Conservation (phyloP, 1,140 invertebrate species). For the Rhyzopertha dominica region DNA sequence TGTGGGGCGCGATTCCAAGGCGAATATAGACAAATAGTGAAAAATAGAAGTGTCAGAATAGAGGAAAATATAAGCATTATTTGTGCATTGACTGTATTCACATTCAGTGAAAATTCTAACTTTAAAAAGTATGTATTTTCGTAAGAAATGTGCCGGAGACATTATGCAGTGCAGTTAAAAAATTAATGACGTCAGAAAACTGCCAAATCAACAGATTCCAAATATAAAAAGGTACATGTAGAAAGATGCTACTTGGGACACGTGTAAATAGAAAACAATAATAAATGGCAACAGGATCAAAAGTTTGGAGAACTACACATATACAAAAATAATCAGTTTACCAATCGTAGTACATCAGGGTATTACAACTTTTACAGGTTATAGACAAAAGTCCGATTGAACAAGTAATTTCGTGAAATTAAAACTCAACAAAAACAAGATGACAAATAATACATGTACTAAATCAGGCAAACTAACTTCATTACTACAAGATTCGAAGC, state of each 20-base stretch:
- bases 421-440: slow-evolving; percentile 25
- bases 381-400: too few species aligned
- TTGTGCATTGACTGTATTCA: slow-evolving; percentile 28
- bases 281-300: too few species aligned
- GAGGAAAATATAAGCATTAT: slow-evolving; percentile 46
- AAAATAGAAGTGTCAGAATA: slow-evolving; percentile 49
- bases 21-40: slow-evolving; percentile 48
- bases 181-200: slow-evolving; percentile 4
- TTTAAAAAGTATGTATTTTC: slow-evolving; percentile 16
- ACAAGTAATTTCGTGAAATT: too few species aligned
- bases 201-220: slow-evolving; percentile 10
- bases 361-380: too few species aligned
- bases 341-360: too few species aligned
- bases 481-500: slow-evolving; percentile 36
- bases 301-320: too few species aligned
- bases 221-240: too few species aligned
- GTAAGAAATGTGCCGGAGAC: slow-evolving; percentile 33
- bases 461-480: slow-evolving; percentile 36
- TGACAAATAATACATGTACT: slow-evolving; percentile 29
- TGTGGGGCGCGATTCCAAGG: slow-evolving; percentile 46
- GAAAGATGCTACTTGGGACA: slow-evolving; percentile 42
- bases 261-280: slow-evolving; percentile 17
- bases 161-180: slow-evolving; percentile 40
- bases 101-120: slow-evolving; percentile 11
- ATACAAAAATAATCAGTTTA: too few species aligned